phyloP scores from a whole-genome alignment of 2,888 invertebrate genomes.

The Zygaena filipendulae region DNA sequence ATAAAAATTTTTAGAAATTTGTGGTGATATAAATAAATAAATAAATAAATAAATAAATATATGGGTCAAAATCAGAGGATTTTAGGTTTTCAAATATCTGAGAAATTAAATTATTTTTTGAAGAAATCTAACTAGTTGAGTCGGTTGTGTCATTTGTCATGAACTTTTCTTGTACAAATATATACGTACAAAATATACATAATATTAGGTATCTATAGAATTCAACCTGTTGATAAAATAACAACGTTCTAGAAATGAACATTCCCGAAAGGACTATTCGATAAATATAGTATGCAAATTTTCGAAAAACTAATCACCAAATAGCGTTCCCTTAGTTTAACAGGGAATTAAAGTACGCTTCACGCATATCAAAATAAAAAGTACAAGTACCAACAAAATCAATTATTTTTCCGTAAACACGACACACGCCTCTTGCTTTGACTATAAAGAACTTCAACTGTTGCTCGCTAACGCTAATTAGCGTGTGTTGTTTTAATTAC shows the following conservation, averaged over 20 bases:
- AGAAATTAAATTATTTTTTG: no score
- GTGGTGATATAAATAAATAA: no score
- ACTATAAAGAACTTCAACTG: slow-evolving; percentile 9
- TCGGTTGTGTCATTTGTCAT: no score
- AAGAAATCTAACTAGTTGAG: no score
- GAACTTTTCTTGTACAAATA: no score
- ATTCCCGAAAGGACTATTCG: slow-evolving; percentile 9
- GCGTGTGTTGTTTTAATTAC: slow-evolving; percentile 7
- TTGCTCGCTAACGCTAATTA: slow-evolving; percentile 9
- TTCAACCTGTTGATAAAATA: slow-evolving; percentile 12
- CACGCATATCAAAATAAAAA: slow-evolving; percentile 9
- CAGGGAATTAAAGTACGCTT: slow-evolving; percentile 10
- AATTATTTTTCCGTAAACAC: slow-evolving; percentile 7
- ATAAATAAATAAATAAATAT: no score
- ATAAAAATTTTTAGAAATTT: no score
- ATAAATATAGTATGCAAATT: slow-evolving; percentile 7
- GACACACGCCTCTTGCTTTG: slow-evolving; percentile 9
- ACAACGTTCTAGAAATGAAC: slow-evolving; percentile 5
- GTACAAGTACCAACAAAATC: slow-evolving; percentile 11
- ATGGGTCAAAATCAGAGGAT: no score
- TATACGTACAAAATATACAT: no score
- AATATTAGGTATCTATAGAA: slow-evolving; percentile 20
- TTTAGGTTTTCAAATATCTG: no score
- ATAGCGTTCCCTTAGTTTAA: slow-evolving; percentile 11
- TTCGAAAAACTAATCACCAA: slow-evolving; percentile 10